Evolutionary conservation across 2,888 invertebrate genomes (phyloP), one percentile per base, ranked within the genome.

Genomic region (Acleris laterana): DNA sequence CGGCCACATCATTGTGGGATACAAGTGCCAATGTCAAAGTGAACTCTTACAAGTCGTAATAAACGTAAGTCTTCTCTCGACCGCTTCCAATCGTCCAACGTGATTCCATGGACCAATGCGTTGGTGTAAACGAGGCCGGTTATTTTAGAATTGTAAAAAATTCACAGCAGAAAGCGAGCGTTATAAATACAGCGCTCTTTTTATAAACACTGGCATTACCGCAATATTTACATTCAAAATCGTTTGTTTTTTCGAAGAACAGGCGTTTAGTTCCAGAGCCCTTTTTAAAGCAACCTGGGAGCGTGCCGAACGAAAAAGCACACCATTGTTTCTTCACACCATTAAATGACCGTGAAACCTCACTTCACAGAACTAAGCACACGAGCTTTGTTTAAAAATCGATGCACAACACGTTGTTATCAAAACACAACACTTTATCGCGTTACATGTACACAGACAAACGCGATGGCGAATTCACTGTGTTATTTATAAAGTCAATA

Each of bases 1-100:
- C 65, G 96, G 96, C 80, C 95, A 95, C 90, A 96, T 94, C 95
- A 96, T 95, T 75, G 81, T 88, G 77, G 65, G 61, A 60, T 32
- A 55, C 51, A 65, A 25, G 19, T 48, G 25, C 20, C 49, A 49
- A 46, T 25, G 50, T 65, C 25, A 56, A 50, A 49, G 42, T 50
- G 44, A 61, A 46, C 42, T 50, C 58, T 49, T 65, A 65, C 44
- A 48, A 52, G 16, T 19, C 32, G 49, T 49, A 49, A 59, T 28
- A 48, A 70, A 46, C 53, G 64, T 72, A 72, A 53, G 71, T 72
- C 70, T 75, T 75, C 75, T 55, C 42, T 49, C 48, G 63, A 57
- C 51, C 22, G 44, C 56, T 56, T 20, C 38, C 20, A 57, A 46
- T 44, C 6, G 32, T 2, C 32, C 25, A 17, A 9, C n/a, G 50